Evolutionary conservation across 2,888 invertebrate species (phyloP), one percentile per base, ranked within the genome.

Genomic region (Synanthedon myopaeformis): DNA sequence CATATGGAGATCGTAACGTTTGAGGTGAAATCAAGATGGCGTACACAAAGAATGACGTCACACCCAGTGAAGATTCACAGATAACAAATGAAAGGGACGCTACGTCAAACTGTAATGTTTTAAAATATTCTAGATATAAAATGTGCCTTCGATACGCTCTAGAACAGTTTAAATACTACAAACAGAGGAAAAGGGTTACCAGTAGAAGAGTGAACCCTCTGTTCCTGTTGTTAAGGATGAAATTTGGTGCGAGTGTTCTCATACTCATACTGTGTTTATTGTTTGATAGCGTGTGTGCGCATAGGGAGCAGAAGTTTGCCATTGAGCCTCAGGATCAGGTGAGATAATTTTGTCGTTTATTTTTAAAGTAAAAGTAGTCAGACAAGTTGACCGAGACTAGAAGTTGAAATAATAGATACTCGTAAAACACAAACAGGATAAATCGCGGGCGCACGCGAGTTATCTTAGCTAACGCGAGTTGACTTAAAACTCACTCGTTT

Each of bases 251-350:
- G 35, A 35, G 35, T 35, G 6, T 35, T 6, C 8, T 6, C 10
- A 10, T n/a, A n/a, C n/a, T 73, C 41, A 49, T 79, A 51, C 62
- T 74, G 51, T 65, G 65, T 58, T 49, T 77, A 49, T 61, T 79
- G 57, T 53, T 74, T 56, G 65, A 63, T 62, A 65, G 61, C 60
- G 79, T 73, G 50, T 66, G 64, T 67, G 82, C 72, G n/a, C 70
- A 69, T 55, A 76, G 68, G 52, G 85, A 85, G 53, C 86, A 86
- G 65, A 79, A 79, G 59, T 87, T 87, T 61, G 86, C 85, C 0
- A 82, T 87, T 17, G 86, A 87, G 50, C 86, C 86, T 0, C 85
- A 86, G 56, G 86, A 87, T 69, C 86, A 87, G 80, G 86, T 86
- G 56, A 72, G 75, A 53, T 52, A 52, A 42, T 45, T n/a, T 35